Base-by-base conservation (phyloP, 2,888 invertebrate species). In the Monochamus alternatus region DNA sequence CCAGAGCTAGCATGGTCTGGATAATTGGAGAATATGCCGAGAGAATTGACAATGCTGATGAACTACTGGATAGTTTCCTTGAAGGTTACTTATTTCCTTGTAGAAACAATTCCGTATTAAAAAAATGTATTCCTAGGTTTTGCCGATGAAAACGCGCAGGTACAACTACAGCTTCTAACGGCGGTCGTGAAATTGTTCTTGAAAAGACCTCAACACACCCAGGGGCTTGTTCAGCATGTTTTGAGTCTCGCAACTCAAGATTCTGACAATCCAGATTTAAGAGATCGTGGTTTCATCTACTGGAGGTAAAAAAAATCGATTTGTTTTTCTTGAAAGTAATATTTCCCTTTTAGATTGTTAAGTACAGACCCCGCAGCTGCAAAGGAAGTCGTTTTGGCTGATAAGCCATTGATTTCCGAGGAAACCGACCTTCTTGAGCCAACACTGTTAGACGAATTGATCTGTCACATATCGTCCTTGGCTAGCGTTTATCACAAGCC, bases 301-400 rank as follows among this genome's bases (percentile, higher is more conserved):
- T 99, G 99, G 99, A 94, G 99, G 86, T 85, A 77, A 71, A 59
- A 44, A 30, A 65, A 12, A 8, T 58, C 14, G 14, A 10, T 22
- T 31, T 8, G 9, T 30, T 22, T 22, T 30, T 9, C 22, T 5
- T 71, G 44, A 47, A 32, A 30, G 10, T 12, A 51, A 62, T 31
- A 31, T 64, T 44, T 52, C 55, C 2, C 72, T 74, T 68, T 8
- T 69, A 87, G 87, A 63, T 92, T 99, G 71, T 91, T 99, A 47
- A 99, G 98, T 52, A 99, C 99, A 0, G 99, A 99, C 90, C 99
- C 99, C 0, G 98, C 98, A 5, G 99, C 99, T 0, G 99, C 99
- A 31, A 99, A 99, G 74, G 98, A 99, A 89, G 99, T 99, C 51
- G 99, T 99, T 0, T 90, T 99, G 64, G 99, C 99, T 0, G 99